phyloP scores from a whole-genome alignment of 1,140 invertebrate genomes.

The Hesperophylax magnus region DNA sequence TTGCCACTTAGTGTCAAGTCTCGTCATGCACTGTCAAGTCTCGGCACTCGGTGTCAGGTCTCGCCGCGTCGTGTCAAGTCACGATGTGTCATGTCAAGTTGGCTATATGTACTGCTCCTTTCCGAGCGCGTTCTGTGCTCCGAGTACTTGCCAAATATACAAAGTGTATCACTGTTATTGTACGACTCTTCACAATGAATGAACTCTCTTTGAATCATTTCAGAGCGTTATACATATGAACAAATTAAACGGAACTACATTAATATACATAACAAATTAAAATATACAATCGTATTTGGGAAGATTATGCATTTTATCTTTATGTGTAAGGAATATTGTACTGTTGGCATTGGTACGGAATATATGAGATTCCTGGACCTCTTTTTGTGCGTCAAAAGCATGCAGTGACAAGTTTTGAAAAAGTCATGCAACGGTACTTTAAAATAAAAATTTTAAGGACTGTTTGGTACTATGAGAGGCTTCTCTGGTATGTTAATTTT shows the following conservation, averaged over 20 bases:
- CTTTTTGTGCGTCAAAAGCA: too few relatives aligned
- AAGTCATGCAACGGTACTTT: too few relatives aligned
- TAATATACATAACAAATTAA: neutral
- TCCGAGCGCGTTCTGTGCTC: neutral
- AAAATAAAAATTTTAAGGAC: too few relatives aligned
- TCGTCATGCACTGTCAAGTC: too few relatives aligned
- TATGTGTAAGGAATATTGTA: slow-evolving; percentile 18
- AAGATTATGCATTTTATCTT: slow-evolving; percentile 47
- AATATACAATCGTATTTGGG: slow-evolving; percentile 24
- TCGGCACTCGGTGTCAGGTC: too few relatives aligned
- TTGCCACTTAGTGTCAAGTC: too few relatives aligned
- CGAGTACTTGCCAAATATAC: neutral
- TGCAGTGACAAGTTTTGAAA: too few relatives aligned
- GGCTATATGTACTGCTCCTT: neutral
- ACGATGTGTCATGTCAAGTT: neutral
- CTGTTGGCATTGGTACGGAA: too few relatives aligned
- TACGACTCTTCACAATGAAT: slow-evolving; percentile 10
- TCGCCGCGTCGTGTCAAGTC: too few relatives aligned
- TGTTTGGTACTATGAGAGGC: too few relatives aligned
- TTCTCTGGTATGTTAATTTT: neutral
- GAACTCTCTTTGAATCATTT: slow-evolving; percentile 7
- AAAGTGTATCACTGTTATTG: slow-evolving; percentile 3
- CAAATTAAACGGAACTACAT: slow-evolving; percentile 4
- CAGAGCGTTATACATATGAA: neutral
- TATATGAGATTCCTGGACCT: too few relatives aligned